These are phyloP conservation scores for Meriones psammophilus DNA, from an alignment of 2,797 vertebrate species.

Conservation along the genomic window DNA sequence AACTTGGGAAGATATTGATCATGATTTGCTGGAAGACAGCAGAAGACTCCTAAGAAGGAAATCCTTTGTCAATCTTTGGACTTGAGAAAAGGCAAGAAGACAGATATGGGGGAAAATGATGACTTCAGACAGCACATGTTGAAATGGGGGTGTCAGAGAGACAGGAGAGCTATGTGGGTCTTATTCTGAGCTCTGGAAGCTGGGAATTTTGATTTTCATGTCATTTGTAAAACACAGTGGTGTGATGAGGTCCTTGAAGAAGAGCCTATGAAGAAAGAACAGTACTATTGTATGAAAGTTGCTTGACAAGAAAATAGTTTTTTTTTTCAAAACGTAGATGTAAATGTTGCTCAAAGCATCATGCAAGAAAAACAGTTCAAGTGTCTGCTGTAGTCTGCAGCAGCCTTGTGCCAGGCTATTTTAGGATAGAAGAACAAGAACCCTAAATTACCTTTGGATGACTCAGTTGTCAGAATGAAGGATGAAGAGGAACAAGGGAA, in stretches of 20 bases:
- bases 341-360: neutral
- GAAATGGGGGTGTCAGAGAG: neutral
- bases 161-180: neutral
- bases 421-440: constrained; percentile 1
- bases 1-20: neutral
- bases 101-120: neutral
- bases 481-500: neutral
- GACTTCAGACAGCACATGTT: neutral
- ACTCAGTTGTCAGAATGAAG: constrained; percentile 3
- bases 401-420: neutral
- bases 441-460: neutral
- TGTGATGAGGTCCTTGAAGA: neutral
- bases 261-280: neutral
- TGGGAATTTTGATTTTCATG: neutral
- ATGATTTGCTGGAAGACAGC: neutral
- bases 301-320: neutral
- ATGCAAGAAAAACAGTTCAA: neutral
- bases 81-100: neutral
- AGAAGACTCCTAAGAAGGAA: neutral
- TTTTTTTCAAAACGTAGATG: neutral
- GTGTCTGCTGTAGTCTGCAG: neutral
- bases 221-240: neutral
- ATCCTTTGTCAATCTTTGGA: neutral
- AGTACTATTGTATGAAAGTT: neutral
- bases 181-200: neutral